Base-by-base conservation (phyloP, 2,888 invertebrate genomes). In the Lutraria lutraria region DNA sequence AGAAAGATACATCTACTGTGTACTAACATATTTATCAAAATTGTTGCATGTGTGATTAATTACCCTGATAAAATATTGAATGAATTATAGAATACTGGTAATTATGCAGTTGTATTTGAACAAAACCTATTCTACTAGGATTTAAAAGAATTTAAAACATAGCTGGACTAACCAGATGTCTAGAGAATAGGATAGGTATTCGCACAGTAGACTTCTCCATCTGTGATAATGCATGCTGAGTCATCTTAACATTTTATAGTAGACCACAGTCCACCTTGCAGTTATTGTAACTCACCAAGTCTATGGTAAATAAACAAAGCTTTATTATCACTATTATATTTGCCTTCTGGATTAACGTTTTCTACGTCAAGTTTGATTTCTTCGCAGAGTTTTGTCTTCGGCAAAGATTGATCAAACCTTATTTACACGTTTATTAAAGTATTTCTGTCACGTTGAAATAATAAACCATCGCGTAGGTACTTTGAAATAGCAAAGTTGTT, bases 401-500 rank as follows among this genome's bases (percentile, higher is more conserved):
- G 16, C 31, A 34, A 34, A 43, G 15, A 19, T 76, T 34, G 13
- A 76, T 76, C 76, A 76, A 29, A 31, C 31, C 19, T 76, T 76
- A 15, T 76, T 34, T 76, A 15, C 34, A 19, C 25, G 29, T 31
- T 31, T 34, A 76, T 76, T 34, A 76, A 34, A 34, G 34, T 31
- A 76, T 76, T 34, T 34, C 76, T 25, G 6, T 76, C 34, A 15
- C 19, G 13, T 31, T 19, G 13, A 76, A 76, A 76, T 76, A 31
- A 76, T 76, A 76, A 31, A 76, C 76, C 76, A 31, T 76, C 76
- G 76, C 76, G 76, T 34, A 34, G 76, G 76, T 76, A 68, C 25
- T 0, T 25, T 68, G n/a, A 25, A 68, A 68, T 68, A 68, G 2
- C 25, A n/a, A 60, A n/a, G 21, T 60, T 21, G n/a, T n/a, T 60